Conservation (phyloP, 2,888 invertebrate genomes). For the Ephialtes manifestator region DNA sequence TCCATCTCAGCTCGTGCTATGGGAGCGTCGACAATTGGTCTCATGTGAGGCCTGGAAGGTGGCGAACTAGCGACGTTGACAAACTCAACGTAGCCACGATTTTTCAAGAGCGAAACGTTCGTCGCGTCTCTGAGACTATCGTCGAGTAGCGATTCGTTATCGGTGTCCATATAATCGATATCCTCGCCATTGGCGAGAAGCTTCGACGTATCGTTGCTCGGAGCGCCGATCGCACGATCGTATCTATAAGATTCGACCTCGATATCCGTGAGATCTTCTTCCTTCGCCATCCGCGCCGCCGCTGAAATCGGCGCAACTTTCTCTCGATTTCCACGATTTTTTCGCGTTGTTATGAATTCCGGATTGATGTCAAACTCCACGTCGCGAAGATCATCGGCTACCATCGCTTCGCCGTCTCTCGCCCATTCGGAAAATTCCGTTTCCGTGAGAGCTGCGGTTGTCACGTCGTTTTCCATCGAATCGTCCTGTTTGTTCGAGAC, state of each 20-base stretch:
- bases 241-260: conserved; percentile 84
- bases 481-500: conserved; percentile 86
- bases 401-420: conserved; percentile 90
- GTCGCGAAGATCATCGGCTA: conserved; percentile 92
- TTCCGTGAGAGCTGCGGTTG: conserved; percentile 92
- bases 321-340: conserved; percentile 65
- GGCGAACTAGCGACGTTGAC: conserved; percentile 86
- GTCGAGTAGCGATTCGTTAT: conserved; percentile 92
- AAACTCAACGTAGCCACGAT: conserved; percentile 90
- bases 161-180: conserved; percentile 95
- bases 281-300: conserved; percentile 81
- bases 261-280: conserved; percentile 84
- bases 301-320: conserved; percentile 42
- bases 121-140: conserved; percentile 88
- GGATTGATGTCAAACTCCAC: conserved; percentile 89
- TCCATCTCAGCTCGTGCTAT: conserved; percentile 82
- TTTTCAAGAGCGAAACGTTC: conserved; percentile 87
- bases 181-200: conserved; percentile 89
- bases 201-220: conserved; percentile 81
- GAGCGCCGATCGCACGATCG: conserved; percentile 68
- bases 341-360: conserved; percentile 82
- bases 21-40: conserved; percentile 75
- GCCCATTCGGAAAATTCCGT: conserved; percentile 97
- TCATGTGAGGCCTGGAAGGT: conserved; percentile 54
- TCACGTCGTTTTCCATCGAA: conserved; percentile 90